Percentiles rank a stretch among this genome's conserved stretches.
Conservation (phyloP, 2,797 vertebrate genomes). For the Labroides dimidiatus region DNA sequence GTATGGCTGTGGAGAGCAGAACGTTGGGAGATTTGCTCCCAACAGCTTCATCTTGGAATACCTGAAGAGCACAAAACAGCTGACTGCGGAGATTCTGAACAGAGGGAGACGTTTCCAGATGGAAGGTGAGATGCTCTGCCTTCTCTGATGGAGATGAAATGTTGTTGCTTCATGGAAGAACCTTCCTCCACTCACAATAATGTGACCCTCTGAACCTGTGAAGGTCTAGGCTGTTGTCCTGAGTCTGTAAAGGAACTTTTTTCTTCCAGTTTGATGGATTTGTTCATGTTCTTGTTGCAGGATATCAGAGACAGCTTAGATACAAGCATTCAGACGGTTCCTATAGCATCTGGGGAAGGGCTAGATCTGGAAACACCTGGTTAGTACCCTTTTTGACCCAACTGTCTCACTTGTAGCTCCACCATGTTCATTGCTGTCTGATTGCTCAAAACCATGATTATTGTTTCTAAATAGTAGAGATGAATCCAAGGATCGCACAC, state of each 20-base stretch:
- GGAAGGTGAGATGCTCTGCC: slow-evolving; percentile 80
- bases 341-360: slow-evolving; percentile 89
- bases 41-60: slow-evolving; percentile 91
- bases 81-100: slow-evolving; percentile 77
- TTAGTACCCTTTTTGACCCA: slow-evolving; percentile 65
- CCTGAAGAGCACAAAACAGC: slow-evolving; percentile 87
- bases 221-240: too few species aligned
- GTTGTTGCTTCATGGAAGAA: too few species aligned
- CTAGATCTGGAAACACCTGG: slow-evolving; percentile 87
- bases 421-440: too few species aligned
- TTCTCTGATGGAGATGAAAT: too few species aligned
- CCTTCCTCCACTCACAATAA: too few species aligned
- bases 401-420: too few species aligned
- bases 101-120: slow-evolving; percentile 82
- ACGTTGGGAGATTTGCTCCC: slow-evolving; percentile 90
- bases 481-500: too few species aligned
- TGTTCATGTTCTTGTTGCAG: slow-evolving; percentile 68
- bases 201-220: too few species aligned
- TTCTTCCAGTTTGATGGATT: background rate
- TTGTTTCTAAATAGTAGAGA: too few species aligned
- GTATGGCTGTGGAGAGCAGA: slow-evolving; percentile 92
- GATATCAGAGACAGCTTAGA: slow-evolving; percentile 89
- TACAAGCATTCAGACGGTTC: slow-evolving; percentile 91
- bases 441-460: too few species aligned
- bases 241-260: too few species aligned